These are phyloP conservation scores for Dunckerocampus dactyliophorus DNA, from an alignment of 2,113 vertebrate genomes.

Conservation along the genomic window DNA sequence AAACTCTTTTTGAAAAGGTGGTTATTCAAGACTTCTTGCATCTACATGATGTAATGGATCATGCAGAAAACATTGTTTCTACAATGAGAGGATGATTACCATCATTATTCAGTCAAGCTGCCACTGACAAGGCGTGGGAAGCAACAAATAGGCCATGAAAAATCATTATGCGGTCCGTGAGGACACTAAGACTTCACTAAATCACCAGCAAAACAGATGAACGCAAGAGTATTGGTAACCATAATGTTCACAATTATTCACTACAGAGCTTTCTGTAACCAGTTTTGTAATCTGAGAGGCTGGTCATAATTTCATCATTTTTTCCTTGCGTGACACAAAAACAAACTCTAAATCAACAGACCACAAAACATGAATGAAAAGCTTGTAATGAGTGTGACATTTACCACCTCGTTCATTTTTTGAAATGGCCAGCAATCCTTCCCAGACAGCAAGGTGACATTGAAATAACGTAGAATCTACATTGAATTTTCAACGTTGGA, in stretches of 20 bases:
- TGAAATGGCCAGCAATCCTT: no score
- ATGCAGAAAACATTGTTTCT: constrained; percentile 1
- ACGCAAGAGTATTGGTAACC: no score
- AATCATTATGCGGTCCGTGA: neutral
- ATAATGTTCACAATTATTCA: neutral
- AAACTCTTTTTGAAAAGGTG: no score
- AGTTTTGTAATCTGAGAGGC: no score
- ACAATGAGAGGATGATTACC: constrained; percentile 3
- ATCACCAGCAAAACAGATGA: no score
- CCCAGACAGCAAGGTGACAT: no score
- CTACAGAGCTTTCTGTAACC: no score
- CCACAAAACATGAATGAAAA: neutral
- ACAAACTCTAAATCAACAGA: neutral
- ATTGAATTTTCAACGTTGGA: neutral
- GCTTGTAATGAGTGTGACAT: neutral
- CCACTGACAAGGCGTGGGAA: constrained; percentile 1
- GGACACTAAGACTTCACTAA: neutral
- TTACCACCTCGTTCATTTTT: neutral
- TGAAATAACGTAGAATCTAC: neutral
- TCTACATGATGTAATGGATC: constrained; percentile 3
- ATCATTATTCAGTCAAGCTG: constrained; percentile 6
- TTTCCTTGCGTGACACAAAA: neutral
- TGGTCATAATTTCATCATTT: no score
- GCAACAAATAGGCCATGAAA: neutral
- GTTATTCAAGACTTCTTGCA: constrained; percentile 1